Conservation (phyloP, 2,888 invertebrate species). For the Imbricaverruca yamaguchii region DNA sequence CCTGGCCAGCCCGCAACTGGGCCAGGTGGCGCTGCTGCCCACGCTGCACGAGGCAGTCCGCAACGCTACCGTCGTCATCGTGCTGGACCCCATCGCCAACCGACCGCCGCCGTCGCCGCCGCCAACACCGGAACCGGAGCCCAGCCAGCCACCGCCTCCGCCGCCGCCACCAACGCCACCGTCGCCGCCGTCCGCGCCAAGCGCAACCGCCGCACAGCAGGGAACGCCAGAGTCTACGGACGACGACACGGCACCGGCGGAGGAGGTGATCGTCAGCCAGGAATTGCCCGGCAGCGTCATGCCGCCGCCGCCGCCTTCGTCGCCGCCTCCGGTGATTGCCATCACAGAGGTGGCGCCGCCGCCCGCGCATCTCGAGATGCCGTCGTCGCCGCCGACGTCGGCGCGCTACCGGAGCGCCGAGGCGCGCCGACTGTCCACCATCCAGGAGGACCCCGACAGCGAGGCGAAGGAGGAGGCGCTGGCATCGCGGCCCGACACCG, state of each 20-base stretch:
- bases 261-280: no score
- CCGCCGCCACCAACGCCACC: not conserved
- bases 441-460: slow-evolving; percentile 11
- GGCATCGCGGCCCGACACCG: no score
- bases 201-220: not conserved
- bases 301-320: not conserved
- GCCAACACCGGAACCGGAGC: no score
- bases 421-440: not conserved
- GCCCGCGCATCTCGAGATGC: not conserved
- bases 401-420: not conserved
- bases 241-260: not conserved
- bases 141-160: not conserved
- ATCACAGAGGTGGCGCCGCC: not conserved
- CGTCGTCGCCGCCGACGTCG: not conserved
- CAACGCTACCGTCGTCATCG: not conserved
- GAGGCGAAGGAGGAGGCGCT: slow-evolving; percentile 8
- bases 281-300: not conserved
- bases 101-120: not conserved
- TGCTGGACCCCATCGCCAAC: not conserved
- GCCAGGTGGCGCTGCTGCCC: not conserved
- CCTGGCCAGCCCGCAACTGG: slow-evolving; percentile 9
- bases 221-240: not conserved
- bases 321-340: not conserved
- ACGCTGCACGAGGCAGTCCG: slow-evolving; percentile 9
- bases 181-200: no score